phyloP scores from a whole-genome alignment of 92 coral and sea anemone species.

The Palythoa grandis region DNA sequence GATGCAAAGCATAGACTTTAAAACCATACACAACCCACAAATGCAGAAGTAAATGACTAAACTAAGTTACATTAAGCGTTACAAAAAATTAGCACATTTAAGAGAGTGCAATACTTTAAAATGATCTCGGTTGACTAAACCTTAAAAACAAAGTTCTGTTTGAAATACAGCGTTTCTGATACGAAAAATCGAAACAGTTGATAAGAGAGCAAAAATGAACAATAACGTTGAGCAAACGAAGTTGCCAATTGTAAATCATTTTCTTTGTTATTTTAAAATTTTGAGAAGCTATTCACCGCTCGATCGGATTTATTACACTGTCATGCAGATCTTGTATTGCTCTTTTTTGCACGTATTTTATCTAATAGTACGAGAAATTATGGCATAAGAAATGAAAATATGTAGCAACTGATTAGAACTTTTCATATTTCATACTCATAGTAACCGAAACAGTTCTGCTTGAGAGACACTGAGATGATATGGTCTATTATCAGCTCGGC shows the following conservation, averaged over 20 bases:
- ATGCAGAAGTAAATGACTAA: too few species aligned
- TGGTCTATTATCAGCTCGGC: neutral
- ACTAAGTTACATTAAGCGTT: neutral
- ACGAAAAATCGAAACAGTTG: neutral
- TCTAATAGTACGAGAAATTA: neutral
- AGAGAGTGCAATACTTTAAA: neutral
- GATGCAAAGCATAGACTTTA: too few species aligned
- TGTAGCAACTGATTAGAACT: neutral
- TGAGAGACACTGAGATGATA: neutral
- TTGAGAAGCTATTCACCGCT: neutral
- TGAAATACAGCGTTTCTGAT: neutral
- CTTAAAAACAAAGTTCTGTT: neutral
- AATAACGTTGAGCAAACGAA: neutral
- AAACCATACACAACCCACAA: too few species aligned
- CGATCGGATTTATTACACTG: neutral
- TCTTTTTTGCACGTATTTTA: neutral
- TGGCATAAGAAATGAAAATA: neutral
- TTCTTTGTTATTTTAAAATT: neutral
- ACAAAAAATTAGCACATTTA: neutral
- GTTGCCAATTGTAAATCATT: neutral
- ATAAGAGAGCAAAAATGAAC: neutral
- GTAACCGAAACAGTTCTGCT: neutral
- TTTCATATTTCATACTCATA: neutral
- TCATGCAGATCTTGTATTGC: neutral
- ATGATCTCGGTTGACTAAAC: neutral